Evolutionary conservation across 1,140 invertebrate species (phyloP).

Genomic region (Nymphalis io): DNA sequence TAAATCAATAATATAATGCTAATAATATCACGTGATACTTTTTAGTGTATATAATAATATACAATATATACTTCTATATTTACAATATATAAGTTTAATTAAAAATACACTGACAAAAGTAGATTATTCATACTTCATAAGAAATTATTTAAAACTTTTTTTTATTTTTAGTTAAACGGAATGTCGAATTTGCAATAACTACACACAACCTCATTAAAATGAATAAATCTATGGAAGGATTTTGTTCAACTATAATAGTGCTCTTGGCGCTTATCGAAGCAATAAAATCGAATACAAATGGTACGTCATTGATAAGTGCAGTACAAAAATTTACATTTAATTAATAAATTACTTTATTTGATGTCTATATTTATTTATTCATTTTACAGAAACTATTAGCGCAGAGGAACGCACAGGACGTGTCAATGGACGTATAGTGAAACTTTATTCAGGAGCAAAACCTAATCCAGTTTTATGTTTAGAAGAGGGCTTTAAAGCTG

Average conservation of each 20-base stretch:
- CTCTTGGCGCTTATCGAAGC: slow-evolving; percentile 23
- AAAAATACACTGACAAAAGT: too few species aligned
- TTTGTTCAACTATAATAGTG: slow-evolving; percentile 20
- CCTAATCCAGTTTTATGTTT: slow-evolving; percentile 61
- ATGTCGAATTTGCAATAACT: neutral
- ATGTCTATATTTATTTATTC: neutral
- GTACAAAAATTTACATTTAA: too few species aligned
- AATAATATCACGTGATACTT: too few species aligned
- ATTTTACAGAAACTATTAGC: slow-evolving; percentile 44
- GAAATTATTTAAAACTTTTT: neutral
- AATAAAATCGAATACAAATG: slow-evolving; percentile 31
- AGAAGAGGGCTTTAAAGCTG: slow-evolving; percentile 84
- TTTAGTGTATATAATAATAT: too few species aligned
- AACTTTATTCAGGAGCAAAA: slow-evolving; percentile 60
- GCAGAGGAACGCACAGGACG: slow-evolving; percentile 41
- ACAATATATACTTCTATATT: too few species aligned
- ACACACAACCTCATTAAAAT: slow-evolving; percentile 6
- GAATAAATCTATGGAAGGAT: slow-evolving; percentile 25
- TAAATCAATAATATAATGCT: too few species aligned
- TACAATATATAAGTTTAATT: too few species aligned
- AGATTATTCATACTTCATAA: neutral
- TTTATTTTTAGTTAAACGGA: slow-evolving; percentile 7
- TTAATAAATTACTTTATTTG: neutral
- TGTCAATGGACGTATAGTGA: slow-evolving; percentile 59
- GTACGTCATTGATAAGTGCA: slow-evolving; percentile 10